A percentile compares a stretch with the other conserved stretches of the same genome.
Evolutionary conservation across 1,140 invertebrate species (phyloP).

Genomic region (Tyrophagus putrescentiae): DNA sequence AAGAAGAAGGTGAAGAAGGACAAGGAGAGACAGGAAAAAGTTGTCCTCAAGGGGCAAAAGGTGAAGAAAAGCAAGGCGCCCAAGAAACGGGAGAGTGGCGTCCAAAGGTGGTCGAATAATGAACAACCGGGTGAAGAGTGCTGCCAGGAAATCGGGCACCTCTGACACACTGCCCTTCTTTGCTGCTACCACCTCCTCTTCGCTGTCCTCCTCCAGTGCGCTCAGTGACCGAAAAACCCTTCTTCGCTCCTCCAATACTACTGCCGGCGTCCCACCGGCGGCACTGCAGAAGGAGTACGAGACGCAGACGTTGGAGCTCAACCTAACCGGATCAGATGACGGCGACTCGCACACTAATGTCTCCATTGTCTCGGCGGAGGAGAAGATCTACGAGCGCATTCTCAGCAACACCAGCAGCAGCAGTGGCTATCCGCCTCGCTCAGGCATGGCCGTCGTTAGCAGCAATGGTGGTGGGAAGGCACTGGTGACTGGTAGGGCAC

Average conservation of each 20-base stretch:
- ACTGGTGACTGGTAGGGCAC: no score
- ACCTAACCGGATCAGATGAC: slow-evolving; percentile 12
- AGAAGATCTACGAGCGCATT: no score
- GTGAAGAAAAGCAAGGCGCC: background rate
- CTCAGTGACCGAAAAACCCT: no score
- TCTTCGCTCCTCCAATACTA: no score
- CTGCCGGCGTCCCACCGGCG: no score
- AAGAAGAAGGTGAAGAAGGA: no score
- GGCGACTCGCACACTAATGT: background rate
- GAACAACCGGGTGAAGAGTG: background rate
- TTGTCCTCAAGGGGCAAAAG: background rate
- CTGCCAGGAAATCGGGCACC: background rate
- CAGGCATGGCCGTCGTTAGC: no score
- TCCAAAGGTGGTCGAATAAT: background rate
- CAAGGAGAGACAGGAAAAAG: no score
- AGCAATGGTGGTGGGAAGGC: no score
- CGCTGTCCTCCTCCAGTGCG: background rate
- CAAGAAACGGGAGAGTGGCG: background rate
- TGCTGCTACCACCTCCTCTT: background rate
- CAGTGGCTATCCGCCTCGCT: no score
- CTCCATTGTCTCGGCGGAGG: no score
- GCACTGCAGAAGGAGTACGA: background rate
- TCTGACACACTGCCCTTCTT: slow-evolving; percentile 5
- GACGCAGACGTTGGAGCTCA: slow-evolving; percentile 4
- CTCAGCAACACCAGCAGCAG: no score